These are phyloP conservation scores for Flexamia atlantica DNA, from an alignment of 2,888 invertebrate genomes.

Conservation along the genomic window DNA sequence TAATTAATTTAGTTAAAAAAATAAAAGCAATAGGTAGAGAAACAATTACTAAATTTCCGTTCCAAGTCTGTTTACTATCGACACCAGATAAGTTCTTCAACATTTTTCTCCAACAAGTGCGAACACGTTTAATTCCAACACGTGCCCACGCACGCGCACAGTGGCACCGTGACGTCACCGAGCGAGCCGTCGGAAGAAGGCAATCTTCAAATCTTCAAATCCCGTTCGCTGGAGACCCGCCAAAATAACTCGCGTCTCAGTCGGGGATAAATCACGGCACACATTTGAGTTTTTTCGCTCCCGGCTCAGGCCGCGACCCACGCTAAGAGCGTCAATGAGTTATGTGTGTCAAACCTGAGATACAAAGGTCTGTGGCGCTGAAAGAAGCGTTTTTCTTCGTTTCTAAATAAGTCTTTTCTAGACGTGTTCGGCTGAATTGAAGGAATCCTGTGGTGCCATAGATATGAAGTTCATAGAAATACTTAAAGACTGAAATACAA, in stretches of 20 bases:
- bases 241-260: conserved; percentile 42
- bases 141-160: conserved; percentile 2
- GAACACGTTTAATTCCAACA: too few species aligned
- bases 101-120: too few species aligned
- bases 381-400: conserved; percentile 11
- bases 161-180: not conserved
- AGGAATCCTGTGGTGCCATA: not conserved
- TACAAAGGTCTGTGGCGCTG: conserved; percentile 12
- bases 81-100: too few species aligned
- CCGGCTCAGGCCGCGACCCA: conserved; percentile 4
- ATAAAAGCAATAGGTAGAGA: too few species aligned
- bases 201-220: conserved; percentile 1
- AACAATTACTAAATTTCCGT: too few species aligned
- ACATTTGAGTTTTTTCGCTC: conserved; percentile 19
- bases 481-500: too few species aligned
- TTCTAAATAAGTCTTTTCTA: conserved; percentile 17
- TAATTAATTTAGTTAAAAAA: too few species aligned
- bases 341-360: conserved; percentile 38
- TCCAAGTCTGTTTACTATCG: too few species aligned
- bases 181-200: conserved; percentile 31
- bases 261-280: conserved; percentile 39
- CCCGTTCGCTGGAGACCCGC: conserved; percentile 38
- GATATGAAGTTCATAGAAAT: too few species aligned
- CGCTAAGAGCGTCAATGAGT: conserved; percentile 42
- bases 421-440: not conserved